A percentile compares a stretch with the other conserved stretches of the same genome.
Evolutionary conservation across 2,888 invertebrate species (phyloP).

Genomic region (Drosophila mercatorum): DNA sequence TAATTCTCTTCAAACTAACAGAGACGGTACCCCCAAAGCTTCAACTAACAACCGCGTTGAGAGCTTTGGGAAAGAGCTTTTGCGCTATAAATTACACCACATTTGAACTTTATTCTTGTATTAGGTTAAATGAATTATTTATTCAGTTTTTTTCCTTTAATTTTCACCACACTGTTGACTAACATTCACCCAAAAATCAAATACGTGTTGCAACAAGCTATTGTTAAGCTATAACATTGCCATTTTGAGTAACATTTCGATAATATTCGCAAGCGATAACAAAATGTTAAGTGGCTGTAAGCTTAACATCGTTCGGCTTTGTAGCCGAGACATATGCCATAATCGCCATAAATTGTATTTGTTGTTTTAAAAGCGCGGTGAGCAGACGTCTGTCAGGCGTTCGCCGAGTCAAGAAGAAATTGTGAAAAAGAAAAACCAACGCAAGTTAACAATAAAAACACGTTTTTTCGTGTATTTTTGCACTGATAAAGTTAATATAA

Average conservation of each 20-base stretch:
- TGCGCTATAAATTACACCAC: slow-evolving; percentile 14
- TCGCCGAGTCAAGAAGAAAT: slow-evolving; percentile 52
- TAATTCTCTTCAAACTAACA: slow-evolving; percentile 7
- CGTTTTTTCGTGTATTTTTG: slow-evolving; percentile 25
- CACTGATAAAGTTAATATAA: slow-evolving; percentile 11
- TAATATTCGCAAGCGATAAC: slow-evolving; percentile 29
- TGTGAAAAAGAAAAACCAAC: slow-evolving; percentile 46
- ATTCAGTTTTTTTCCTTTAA: neutral
- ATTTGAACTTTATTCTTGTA: slow-evolving; percentile 12
- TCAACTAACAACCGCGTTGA: neutral
- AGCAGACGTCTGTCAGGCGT: slow-evolving; percentile 56
- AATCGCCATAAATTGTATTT: slow-evolving; percentile 52
- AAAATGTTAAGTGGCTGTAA: slow-evolving; percentile 28
- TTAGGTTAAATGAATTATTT: neutral
- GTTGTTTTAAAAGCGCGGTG: slow-evolving; percentile 60
- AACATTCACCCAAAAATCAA: slow-evolving; percentile 6
- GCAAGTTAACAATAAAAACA: slow-evolving; percentile 37
- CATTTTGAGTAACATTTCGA: slow-evolving; percentile 44
- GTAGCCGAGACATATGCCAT: slow-evolving; percentile 41
- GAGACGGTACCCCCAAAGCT: neutral
- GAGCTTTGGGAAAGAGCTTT: slow-evolving; percentile 31
- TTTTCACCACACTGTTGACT: slow-evolving; percentile 1
- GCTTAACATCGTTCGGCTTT: slow-evolving; percentile 36
- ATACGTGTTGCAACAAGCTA: slow-evolving; percentile 13
- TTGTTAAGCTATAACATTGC: slow-evolving; percentile 13